Evolutionary conservation across 2,113 vertebrate genomes (phyloP).

Genomic region (Cathartes aura): DNA sequence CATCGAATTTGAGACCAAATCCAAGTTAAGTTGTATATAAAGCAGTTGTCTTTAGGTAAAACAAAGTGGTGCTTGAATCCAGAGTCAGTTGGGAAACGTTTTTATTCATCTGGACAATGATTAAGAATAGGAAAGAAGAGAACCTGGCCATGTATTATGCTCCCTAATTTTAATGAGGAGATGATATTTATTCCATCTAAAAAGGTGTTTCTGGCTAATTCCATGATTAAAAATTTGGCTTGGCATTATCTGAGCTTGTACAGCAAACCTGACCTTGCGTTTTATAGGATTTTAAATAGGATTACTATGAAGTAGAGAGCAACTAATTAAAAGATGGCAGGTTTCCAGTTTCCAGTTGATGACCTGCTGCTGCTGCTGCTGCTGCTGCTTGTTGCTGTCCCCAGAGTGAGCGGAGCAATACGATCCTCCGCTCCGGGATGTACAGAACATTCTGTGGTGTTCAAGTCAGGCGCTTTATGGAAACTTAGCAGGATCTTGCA

Average conservation of each 20-base stretch:
- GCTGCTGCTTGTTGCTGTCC: conserved; percentile 33
- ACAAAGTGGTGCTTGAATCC: neutral
- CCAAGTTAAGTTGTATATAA: neutral
- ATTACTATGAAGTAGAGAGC: conserved; percentile 1
- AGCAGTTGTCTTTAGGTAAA: neutral
- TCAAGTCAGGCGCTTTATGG: conserved; percentile 37
- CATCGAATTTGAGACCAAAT: neutral
- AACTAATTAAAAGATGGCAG: conserved; percentile 64
- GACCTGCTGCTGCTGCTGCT: conserved; percentile 1
- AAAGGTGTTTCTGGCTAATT: conserved; percentile 52
- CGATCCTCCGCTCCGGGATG: conserved; percentile 22
- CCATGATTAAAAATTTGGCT: conserved; percentile 43
- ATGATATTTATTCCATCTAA: conserved; percentile 3
- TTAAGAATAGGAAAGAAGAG: conserved; percentile 27
- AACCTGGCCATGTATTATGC: neutral
- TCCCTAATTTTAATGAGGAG: neutral
- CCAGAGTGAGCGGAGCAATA: conserved; percentile 22
- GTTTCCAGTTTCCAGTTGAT: conserved; percentile 51
- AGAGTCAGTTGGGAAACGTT: neutral
- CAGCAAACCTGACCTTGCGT: neutral
- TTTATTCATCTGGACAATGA: neutral
- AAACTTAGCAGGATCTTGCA: conserved; percentile 58
- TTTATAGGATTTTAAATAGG: conserved; percentile 39
- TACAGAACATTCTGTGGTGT: conserved; percentile 72
- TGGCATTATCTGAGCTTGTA: conserved; percentile 33